These are phyloP conservation scores for Glaucopsyche alexis DNA, from an alignment of 2,888 invertebrate species.

Conservation along the genomic window DNA sequence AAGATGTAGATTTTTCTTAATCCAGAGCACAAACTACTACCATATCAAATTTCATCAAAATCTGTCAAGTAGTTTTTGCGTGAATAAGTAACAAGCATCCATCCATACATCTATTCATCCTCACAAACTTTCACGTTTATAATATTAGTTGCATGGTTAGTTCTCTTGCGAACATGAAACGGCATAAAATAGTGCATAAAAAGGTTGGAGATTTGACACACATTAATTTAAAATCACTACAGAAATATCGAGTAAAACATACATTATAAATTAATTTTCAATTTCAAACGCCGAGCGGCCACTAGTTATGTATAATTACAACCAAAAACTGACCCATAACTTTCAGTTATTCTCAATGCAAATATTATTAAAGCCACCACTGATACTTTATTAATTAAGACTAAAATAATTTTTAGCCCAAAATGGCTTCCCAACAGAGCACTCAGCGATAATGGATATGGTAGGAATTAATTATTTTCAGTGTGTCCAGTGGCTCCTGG, in stretches of 20 bases:
- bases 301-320: not conserved
- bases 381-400: conserved; percentile 28
- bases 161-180: too few relatives aligned
- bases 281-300: not conserved
- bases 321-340: not conserved
- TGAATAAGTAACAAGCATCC: too few relatives aligned
- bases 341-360: conserved; percentile 14
- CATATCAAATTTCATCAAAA: too few relatives aligned
- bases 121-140: too few relatives aligned
- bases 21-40: too few relatives aligned
- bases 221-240: not conserved
- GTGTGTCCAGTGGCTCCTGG: conserved; percentile 9
- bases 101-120: too few relatives aligned
- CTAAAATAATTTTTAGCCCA: conserved; percentile 24
- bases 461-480: conserved; percentile 26
- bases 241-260: not conserved
- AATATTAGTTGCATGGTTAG: too few relatives aligned
- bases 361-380: conserved; percentile 14
- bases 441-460: conserved; percentile 28
- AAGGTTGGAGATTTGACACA: not conserved
- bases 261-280: not conserved
- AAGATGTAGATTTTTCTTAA: too few relatives aligned
- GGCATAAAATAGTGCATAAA: too few relatives aligned
- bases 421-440: conserved; percentile 26
- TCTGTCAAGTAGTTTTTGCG: too few relatives aligned